Conservation (phyloP, 1,140 invertebrate genomes). For the Meloidogyne hapla region DNA sequence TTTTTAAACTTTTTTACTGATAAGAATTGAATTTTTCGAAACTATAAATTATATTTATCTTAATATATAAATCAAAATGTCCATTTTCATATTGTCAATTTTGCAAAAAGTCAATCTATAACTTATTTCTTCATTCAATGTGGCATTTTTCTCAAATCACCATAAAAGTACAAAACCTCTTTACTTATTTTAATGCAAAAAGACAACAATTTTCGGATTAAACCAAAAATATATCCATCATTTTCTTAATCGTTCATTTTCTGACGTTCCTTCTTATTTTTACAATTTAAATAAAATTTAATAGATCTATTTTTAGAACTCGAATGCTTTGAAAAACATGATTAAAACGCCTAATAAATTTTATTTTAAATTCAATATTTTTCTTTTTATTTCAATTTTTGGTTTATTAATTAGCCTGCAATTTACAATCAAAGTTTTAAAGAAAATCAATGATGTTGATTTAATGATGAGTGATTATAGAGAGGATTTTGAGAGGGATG, state of each 20-base stretch:
- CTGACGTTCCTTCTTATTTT: not conserved
- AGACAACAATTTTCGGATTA: not conserved
- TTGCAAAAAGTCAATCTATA: too few species aligned
- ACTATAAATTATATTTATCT: too few species aligned
- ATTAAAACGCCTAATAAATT: not conserved
- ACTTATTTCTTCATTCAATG: too few species aligned
- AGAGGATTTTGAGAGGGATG: not conserved
- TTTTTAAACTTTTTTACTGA: too few species aligned
- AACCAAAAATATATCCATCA: not conserved
- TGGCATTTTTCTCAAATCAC: too few species aligned
- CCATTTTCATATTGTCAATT: too few species aligned
- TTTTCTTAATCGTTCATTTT: not conserved
- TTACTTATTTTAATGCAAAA: not conserved
- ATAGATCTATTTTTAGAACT: too few species aligned
- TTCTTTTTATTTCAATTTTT: not conserved
- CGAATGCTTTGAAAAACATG: too few species aligned
- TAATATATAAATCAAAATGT: too few species aligned
- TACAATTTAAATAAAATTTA: too few species aligned
- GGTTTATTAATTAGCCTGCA: not conserved
- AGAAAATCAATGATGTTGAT: slow-evolving; percentile 11
- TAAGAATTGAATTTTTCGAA: too few species aligned
- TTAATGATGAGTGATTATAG: not conserved
- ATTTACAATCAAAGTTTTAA: slow-evolving; percentile 6
- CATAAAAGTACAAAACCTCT: not conserved
- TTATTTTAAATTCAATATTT: not conserved